Evolutionary conservation across 2,888 invertebrate genomes (phyloP), one percentile per base, ranked within the genome.

Genomic region (Rhamnusium bicolor): DNA sequence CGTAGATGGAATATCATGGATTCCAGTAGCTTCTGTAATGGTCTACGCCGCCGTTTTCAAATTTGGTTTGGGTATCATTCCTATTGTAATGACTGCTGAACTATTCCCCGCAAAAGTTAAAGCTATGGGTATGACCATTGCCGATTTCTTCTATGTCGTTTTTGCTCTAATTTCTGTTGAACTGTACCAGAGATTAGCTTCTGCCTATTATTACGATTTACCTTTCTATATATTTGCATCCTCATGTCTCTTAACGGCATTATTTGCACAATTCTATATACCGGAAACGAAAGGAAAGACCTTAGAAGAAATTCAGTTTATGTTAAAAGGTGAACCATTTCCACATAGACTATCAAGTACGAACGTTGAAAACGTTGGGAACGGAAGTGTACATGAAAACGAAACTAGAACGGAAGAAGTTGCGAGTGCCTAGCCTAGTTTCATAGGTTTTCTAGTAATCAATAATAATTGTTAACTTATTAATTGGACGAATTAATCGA

Each of bases 101-200:
- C 72, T 87, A 40, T 87, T 88, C 69, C 87, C 87, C 0, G 84
- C 87, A 1, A 84, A 84, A 73, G 85, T 88, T 4, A 88, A 87
- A 80, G 87, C 87, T 2, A 82, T 86, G 77, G 87, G 87, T 3
- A 87, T 87, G 87, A 85, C 87, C 0, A 71, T 86, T 47, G 83
- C 86, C 0, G 87, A 88, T 73, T 83, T 83, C 1, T 82, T 85
- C 78, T 88, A 86, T 69, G 84, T 87, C 0, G 62, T 82, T 7
- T 84, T 84, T 61, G 85, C 85, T 1, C 76, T 86, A 7, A 74
- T 86, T 2, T 84, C 85, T 1, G 82, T 87, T 8, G 80, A 85
- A 65, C 56, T 87, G 27, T 88, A 84, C 68, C 83, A 86, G 58
- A 69, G 75, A 24, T 79, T 85, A n/a, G 77, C 80, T 4, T 72